These are phyloP conservation scores for Ophioninae sp. DNA, from an alignment of 2,888 invertebrate species.

Conservation along the genomic window DNA sequence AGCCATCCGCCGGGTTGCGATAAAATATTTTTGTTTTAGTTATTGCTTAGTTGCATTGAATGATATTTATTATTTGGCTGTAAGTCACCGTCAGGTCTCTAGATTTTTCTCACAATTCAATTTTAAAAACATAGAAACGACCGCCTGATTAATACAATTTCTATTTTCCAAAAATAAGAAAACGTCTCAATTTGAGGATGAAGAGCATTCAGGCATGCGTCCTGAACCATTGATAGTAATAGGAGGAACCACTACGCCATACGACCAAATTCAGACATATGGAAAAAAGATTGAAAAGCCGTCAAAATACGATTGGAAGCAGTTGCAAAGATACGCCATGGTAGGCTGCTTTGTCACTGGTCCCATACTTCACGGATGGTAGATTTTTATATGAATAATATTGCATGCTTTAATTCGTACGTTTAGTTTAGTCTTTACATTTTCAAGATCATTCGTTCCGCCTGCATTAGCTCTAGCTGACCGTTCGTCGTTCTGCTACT, in stretches of 20 bases:
- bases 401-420: slow-evolving; percentile 4
- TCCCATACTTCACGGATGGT: slow-evolving; percentile 76
- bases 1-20: no score
- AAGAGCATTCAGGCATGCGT: slow-evolving; percentile 35
- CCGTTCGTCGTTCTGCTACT: background rate
- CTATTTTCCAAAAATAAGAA: background rate
- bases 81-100: background rate
- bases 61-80: no score
- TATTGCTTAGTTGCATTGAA: no score
- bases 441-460: slow-evolving; percentile 40
- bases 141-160: background rate
- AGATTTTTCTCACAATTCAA: slow-evolving; percentile 18
- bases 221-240: slow-evolving; percentile 38
- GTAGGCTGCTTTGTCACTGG: slow-evolving; percentile 76
- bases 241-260: slow-evolving; percentile 26
- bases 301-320: slow-evolving; percentile 72
- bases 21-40: no score
- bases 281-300: slow-evolving; percentile 49
- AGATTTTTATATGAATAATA: slow-evolving; percentile 57
- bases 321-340: slow-evolving; percentile 74
- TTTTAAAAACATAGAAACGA: background rate
- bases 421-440: slow-evolving; percentile 31
- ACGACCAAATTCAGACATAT: slow-evolving; percentile 48
- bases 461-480: background rate
- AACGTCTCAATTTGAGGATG: slow-evolving; percentile 30